Conservation (phyloP, 2,888 invertebrate species). For the Anoncus sp. region DNA sequence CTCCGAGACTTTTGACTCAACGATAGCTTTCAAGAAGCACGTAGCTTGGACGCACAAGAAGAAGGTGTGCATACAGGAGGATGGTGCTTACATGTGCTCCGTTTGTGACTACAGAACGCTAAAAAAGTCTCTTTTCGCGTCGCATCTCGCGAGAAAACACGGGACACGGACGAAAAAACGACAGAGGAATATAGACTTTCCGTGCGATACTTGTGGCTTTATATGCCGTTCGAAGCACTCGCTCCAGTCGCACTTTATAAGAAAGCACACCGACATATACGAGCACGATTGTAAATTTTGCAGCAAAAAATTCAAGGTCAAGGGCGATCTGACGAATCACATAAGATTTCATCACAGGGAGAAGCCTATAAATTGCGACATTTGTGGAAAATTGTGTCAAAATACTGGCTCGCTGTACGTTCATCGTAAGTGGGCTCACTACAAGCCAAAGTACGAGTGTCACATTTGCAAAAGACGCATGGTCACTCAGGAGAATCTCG, state of each 20-base stretch:
- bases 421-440: constrained; percentile 82
- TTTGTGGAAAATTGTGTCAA: constrained; percentile 80
- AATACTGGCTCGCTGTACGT: constrained; percentile 81
- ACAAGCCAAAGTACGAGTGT: constrained; percentile 81
- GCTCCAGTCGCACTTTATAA: constrained; percentile 80
- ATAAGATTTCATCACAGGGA: constrained; percentile 81
- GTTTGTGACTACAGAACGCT: constrained; percentile 79
- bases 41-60: constrained; percentile 81
- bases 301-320: constrained; percentile 80
- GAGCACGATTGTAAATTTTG: constrained; percentile 80
- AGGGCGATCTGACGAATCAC: constrained; percentile 81
- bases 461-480: constrained; percentile 80
- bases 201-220: constrained; percentile 79
- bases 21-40: constrained; percentile 78
- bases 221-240: constrained; percentile 81
- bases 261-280: constrained; percentile 81
- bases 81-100: constrained; percentile 78
- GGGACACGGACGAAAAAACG: constrained; percentile 78
- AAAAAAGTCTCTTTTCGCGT: constrained; percentile 77
- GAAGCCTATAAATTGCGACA: constrained; percentile 80
- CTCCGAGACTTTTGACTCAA: constrained; percentile 77
- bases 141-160: constrained; percentile 79
- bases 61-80: constrained; percentile 80
- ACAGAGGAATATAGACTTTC: constrained; percentile 72
- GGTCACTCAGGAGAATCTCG: constrained; percentile 81